Base-by-base conservation (phyloP, 2,113 vertebrate genomes). In the Pterophyllum scalare region DNA sequence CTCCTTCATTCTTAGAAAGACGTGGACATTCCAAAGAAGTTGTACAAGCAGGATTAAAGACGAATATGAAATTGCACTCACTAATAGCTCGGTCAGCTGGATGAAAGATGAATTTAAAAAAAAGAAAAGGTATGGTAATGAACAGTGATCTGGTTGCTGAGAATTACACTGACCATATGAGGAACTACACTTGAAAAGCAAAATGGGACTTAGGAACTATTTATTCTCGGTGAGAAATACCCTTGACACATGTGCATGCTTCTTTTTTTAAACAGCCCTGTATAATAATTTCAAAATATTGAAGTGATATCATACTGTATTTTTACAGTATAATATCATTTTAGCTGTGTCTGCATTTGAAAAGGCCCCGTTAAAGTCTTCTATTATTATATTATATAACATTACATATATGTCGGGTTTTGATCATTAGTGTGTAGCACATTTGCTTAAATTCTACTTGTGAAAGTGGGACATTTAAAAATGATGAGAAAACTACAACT, bases 11-110 rank as follows among this genome's bases (percentile, higher is more conserved):
- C 17, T 80, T 40, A 65, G 31, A 84, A 60, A 35, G 61, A 62
- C 78, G 61, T 33, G 7, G 26, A 59, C 20, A 62, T 87, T 85
- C 22, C 22, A 75, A 80, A 88, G 79, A 31, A 40, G 79, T 59
- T 17, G 33, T 46, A 56, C 70, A 86, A 64, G 52, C 26, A 33
- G 17, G 8, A 70, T 84, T 26, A 75, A 57, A 65, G 24, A 3
- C 13, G 0, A 72, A 54, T 52, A 72, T 54, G 10, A 72, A 72
- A 31, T 31, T 46, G 43, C 43, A 52, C 26, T 52, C 2, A 0
- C 67, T 72, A 54, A 52, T 72, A 72, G 28, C 31, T n/a, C 24
- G 52, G 67, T 72, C 0, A 6, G 17, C 0, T 72, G 46, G 24
- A 33, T 72, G 46, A 72, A 52, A 54, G 26, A 72, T 3, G 17